phyloP scores from a whole-genome alignment of 2,797 vertebrate species.

The Cuculus canorus region DNA sequence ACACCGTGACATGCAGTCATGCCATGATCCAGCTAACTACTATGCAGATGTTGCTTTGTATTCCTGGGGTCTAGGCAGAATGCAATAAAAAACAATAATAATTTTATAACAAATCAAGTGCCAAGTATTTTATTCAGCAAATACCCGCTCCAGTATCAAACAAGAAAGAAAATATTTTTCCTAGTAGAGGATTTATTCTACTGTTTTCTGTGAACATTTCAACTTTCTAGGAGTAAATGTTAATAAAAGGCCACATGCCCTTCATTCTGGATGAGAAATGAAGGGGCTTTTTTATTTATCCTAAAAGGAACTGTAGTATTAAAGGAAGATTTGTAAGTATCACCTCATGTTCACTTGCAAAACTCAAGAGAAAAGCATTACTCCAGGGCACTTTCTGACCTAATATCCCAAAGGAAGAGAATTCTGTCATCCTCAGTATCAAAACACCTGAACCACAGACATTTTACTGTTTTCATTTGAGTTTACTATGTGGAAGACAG shows the following conservation, averaged over 20 bases:
- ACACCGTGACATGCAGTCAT: accelerated
- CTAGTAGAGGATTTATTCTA: background rate
- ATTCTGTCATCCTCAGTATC: background rate
- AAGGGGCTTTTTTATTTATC: background rate
- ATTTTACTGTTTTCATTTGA: background rate
- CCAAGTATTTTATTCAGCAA: background rate
- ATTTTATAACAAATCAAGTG: background rate
- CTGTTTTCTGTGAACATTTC: background rate
- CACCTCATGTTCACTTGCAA: background rate
- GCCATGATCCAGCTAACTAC: background rate
- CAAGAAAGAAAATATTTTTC: background rate
- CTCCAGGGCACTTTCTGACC: background rate
- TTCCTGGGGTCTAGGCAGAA: background rate
- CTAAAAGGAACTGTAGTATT: background rate
- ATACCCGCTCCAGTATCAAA: background rate
- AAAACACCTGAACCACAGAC: background rate
- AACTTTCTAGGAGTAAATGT: background rate
- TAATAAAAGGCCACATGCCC: background rate
- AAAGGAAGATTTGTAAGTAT: background rate
- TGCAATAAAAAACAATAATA: background rate
- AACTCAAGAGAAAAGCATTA: background rate
- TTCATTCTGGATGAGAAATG: background rate
- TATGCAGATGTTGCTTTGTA: background rate
- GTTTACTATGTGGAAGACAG: background rate
- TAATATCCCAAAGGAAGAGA: background rate